These are phyloP conservation scores for Polyploca ridens DNA, from an alignment of 2,888 invertebrate genomes.

Conservation along the genomic window DNA sequence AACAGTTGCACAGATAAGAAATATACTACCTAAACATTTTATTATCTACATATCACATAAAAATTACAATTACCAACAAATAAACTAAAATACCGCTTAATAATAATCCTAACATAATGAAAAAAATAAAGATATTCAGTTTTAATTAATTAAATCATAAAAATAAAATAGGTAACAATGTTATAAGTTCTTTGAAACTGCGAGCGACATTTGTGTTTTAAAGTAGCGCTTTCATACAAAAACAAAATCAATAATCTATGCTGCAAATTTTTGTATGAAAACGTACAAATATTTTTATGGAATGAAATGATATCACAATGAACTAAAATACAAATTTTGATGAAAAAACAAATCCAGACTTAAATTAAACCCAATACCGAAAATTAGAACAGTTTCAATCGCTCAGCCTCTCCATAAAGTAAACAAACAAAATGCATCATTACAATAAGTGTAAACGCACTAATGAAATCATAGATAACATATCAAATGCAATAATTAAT, in stretches of 20 bases:
- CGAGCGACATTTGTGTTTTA: constrained; percentile 13
- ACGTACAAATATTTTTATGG: background rate
- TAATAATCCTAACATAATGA: constrained; percentile 25
- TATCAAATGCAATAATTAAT: too few species aligned
- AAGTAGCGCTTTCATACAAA: background rate
- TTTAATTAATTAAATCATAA: constrained; percentile 16
- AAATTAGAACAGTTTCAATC: constrained; percentile 6
- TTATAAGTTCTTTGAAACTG: constrained; percentile 29
- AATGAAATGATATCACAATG: constrained; percentile 2
- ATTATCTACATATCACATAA: constrained; percentile 68
- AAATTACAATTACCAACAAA: constrained; percentile 53
- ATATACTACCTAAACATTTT: constrained; percentile 22
- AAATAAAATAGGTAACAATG: constrained; percentile 46
- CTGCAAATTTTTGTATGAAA: background rate
- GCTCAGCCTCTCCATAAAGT: constrained; percentile 4
- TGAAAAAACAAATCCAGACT: constrained; percentile 5
- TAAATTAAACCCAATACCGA: constrained; percentile 9
- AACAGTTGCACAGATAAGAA: background rate
- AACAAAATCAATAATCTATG: background rate
- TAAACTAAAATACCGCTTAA: constrained; percentile 37
- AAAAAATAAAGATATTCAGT: constrained; percentile 26
- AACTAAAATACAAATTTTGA: background rate
- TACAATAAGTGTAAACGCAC: background rate
- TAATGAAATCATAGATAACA: background rate
- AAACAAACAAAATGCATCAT: constrained; percentile 5